Conservation (phyloP, 37 sponge, comb jelly and placozoan species). For the Ephydatia muelleri region DNA sequence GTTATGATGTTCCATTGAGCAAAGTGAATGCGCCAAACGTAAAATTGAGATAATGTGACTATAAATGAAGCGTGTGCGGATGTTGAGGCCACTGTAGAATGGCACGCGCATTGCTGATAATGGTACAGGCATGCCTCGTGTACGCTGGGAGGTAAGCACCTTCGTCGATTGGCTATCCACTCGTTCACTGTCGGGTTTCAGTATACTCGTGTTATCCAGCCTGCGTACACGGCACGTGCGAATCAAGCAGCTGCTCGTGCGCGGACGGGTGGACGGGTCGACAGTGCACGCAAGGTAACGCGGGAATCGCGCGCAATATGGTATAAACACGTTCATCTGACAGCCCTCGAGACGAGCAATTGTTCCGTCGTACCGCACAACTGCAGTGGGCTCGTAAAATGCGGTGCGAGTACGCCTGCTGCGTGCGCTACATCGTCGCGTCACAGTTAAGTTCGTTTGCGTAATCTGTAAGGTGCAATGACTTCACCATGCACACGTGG, state of each 20-base stretch:
- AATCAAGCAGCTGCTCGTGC: not conserved
- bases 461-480: too few species aligned
- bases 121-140: not conserved
- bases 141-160: not conserved
- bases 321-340: not conserved
- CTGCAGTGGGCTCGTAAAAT: not conserved
- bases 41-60: not conserved
- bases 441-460: too few species aligned
- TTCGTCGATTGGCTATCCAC: not conserved
- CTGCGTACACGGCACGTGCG: not conserved
- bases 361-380: not conserved
- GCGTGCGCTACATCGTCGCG: not conserved
- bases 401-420: not conserved
- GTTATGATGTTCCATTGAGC: not conserved
- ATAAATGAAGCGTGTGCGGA: not conserved
- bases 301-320: not conserved
- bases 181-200: not conserved
- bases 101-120: not conserved
- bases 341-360: not conserved
- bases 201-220: not conserved
- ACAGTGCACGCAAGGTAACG: not conserved
- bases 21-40: not conserved
- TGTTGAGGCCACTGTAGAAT: not conserved
- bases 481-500: too few species aligned
- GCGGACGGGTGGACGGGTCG: not conserved